Evolutionary conservation across 2,797 vertebrate genomes (phyloP).

Genomic region (Chelidonichthys spinosus): DNA sequence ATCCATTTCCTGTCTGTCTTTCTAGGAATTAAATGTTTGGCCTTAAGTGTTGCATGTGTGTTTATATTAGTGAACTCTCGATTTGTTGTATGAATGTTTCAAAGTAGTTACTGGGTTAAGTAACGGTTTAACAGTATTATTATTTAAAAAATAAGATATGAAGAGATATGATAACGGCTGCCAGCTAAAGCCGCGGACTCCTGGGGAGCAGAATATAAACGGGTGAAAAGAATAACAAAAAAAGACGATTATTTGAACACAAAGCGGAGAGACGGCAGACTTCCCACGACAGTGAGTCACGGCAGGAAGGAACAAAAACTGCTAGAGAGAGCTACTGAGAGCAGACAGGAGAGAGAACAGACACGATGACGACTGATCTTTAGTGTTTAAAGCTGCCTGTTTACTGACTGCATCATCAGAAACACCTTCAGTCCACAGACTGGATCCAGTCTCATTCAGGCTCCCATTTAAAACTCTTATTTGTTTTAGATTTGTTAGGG

Average conservation of each 20-base stretch:
- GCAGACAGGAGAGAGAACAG: constrained; percentile 28
- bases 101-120: background rate
- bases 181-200: constrained; percentile 29
- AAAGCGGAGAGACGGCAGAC: constrained; percentile 57
- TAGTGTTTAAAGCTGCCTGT: constrained; percentile 1
- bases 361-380: constrained; percentile 6
- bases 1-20: background rate
- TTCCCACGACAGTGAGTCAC: constrained; percentile 78
- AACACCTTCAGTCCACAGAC: constrained; percentile 21
- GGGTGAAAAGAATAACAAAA: constrained; percentile 24
- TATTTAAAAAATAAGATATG: background rate
- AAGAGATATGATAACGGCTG: constrained; percentile 11
- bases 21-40: background rate
- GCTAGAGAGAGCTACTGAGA: constrained; percentile 52
- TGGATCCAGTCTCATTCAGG: constrained; percentile 20
- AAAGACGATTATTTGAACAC: constrained; percentile 40
- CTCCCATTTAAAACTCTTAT: constrained; percentile 8
- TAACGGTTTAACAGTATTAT: background rate
- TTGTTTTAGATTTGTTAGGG: background rate
- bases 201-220: constrained; percentile 35
- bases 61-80: background rate
- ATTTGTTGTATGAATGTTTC: background rate
- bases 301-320: constrained; percentile 27
- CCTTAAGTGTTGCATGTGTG: too few relatives aligned
- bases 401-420: constrained; percentile 26